Conservation (phyloP, 2,888 invertebrate genomes). For the Tigriopus californicus region DNA sequence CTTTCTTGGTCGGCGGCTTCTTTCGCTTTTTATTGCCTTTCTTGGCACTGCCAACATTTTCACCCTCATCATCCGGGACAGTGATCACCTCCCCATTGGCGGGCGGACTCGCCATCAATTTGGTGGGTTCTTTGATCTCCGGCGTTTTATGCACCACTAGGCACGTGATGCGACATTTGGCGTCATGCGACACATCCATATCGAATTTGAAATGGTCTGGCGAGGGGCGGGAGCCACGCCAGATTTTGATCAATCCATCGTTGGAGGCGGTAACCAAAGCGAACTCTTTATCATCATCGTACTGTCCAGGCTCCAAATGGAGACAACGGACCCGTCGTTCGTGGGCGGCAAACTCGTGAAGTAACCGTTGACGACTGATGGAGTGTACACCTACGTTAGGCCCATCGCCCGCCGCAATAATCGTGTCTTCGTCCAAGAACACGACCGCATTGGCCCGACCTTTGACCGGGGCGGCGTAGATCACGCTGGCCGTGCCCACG, state of each 20-base stretch:
- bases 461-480: conserved; percentile 43
- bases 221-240: conserved; percentile 28
- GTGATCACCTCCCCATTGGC: too few species aligned
- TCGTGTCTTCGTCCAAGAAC: conserved; percentile 38
- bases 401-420: conserved; percentile 47
- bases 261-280: conserved; percentile 44
- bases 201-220: conserved; percentile 28
- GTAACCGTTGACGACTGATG: conserved; percentile 24
- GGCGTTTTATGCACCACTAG: conserved; percentile 31
- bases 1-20: too few species aligned
- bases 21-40: too few species aligned
- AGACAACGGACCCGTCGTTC: conserved; percentile 48
- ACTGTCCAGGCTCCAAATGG: conserved; percentile 16
- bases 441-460: conserved; percentile 47
- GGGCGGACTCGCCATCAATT: too few species aligned
- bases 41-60: too few species aligned
- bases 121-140: background rate
- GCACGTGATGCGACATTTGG: conserved; percentile 53
- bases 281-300: conserved; percentile 18
- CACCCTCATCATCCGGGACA: too few species aligned
- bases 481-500: conserved; percentile 52
- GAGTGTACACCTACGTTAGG: conserved; percentile 43
- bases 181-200: conserved; percentile 39
- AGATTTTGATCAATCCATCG: conserved; percentile 56
- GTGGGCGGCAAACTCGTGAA: conserved; percentile 36